Evolutionary conservation across 2,888 invertebrate genomes (phyloP), one percentile per base, ranked within the genome.

Genomic region (Dolichopus griseipennis): DNA sequence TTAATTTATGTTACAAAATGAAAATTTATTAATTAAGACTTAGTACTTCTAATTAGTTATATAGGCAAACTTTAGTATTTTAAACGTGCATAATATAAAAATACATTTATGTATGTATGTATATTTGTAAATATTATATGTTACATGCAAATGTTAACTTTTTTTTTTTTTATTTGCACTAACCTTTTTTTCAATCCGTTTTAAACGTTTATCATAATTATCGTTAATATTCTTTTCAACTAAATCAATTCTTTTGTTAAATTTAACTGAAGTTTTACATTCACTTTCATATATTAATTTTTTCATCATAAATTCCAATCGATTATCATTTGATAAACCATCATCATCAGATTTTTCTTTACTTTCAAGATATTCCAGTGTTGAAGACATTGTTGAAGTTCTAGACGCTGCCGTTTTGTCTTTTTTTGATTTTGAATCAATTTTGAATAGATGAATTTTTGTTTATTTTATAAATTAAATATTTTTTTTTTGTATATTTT

Each of bases 311-410:
- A 63, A 63, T 63, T 63, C 63, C 63, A 63, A 27, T 63, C 27
- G 22, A 63, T 63, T 63, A 27, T 63, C 63, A 63, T 27, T 12
- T 63, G 63, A 63, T 27, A 63, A 27, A 27, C 63, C 63, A 63
- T 63, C 63, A 63, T 63, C 63, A 27, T 63, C 63, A 27, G 27
- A 63, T 63, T 63, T 63, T 63, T 63, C 63, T 63, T 63, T 63
- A 63, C 18, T 63, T 63, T 63, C 63, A 63, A 63, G 63, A 63
- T 63, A 63, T 63, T 63, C 63, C 63, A 63, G n/a, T 63, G 63
- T 63, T 63, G 63, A 63, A 18, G 63, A 63, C 63, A 63, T 63
- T 63, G 27, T 63, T 63, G 52, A 18, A n/a, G 18, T 52, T 52
- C 18, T 52, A 12, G 52, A 52, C 6, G 52, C 52, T 18, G 18